Conservation (phyloP, 2,888 invertebrate genomes). For the Byasa hedistus region DNA sequence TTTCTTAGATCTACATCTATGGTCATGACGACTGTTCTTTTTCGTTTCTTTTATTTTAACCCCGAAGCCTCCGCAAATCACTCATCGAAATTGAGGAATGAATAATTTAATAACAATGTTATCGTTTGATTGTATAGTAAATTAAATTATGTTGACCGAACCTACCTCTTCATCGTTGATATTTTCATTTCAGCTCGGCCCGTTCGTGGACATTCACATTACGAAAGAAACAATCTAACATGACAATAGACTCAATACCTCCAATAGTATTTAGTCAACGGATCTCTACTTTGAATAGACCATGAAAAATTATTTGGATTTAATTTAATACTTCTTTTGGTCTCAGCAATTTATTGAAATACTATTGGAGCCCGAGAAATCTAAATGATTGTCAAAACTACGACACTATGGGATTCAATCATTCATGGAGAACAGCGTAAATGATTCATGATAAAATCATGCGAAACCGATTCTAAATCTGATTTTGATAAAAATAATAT, state of each 20-base stretch:
- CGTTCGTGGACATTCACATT: conserved; percentile 70
- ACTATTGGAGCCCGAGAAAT: conserved; percentile 66
- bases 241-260: conserved; percentile 76
- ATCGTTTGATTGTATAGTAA: conserved; percentile 36
- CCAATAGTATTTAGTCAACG: conserved; percentile 70
- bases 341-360: conserved; percentile 48
- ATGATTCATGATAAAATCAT: conserved; percentile 26
- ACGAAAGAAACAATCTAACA: conserved; percentile 80
- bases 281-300: neutral
- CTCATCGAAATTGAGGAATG: conserved; percentile 74
- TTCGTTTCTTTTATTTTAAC: conserved; percentile 41
- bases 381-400: conserved; percentile 32
- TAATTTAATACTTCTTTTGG: neutral
- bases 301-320: too few relatives aligned
- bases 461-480: conserved; percentile 15
- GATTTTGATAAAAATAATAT: neutral
- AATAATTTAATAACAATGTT: conserved; percentile 38
- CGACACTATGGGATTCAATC: conserved; percentile 33
- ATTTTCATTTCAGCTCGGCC: conserved; percentile 70
- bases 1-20: conserved; percentile 64
- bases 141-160: conserved; percentile 63
- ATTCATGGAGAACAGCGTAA: conserved; percentile 30
- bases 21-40: conserved; percentile 78
- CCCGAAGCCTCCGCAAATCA: conserved; percentile 68
- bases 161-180: conserved; percentile 75